Evolutionary conservation across 2,888 invertebrate genomes (phyloP), one percentile per base, ranked within the genome.

Genomic region (Ornithoptera priamus): DNA sequence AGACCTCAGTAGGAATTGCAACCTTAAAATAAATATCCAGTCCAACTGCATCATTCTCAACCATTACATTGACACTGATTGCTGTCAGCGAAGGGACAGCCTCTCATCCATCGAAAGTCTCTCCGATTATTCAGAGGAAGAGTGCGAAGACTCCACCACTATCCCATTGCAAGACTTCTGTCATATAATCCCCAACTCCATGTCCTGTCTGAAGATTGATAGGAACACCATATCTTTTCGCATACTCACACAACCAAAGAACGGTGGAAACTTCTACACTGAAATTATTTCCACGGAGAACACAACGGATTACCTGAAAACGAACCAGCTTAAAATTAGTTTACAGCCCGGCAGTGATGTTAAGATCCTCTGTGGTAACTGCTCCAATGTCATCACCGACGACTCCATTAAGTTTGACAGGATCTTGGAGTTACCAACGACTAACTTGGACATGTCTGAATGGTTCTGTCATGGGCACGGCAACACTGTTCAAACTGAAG

Each of bases 401-500:
- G 84, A 82, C 72, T 80, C 79, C 66, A 87, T 93, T 0, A 88
- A 86, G 62, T 95, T 95, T 83, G 84, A 92, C 62, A 88, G 95
- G 73, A 87, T 95, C 76, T 83, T 95, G 71, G 95, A 95, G 69
- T 81, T 95, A 67, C 95, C 95, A 0, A 93, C 94, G 0, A 89
- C 92, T 20, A 93, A 93, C 83, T 85, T 93, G 69, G 94, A 95
- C 76, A 92, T 93, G 80, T 91, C 92, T 0, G 95, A 95, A 73
- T 95, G 95, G 94, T 95, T 95, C 80, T 95, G 95, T 77, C 95
- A 95, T 73, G 90, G 90, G 0, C 89, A 90, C 61, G 85, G 87
- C 5, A 85, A 88, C 36, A 82, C 83, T 0, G 71, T 75, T 22
- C 68, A 53, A 8, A 68, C 72, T 0, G 61, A 69, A 5, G 72